Evolutionary conservation across 2,113 vertebrate species (phyloP).

Genomic region (Alethe castanea): DNA sequence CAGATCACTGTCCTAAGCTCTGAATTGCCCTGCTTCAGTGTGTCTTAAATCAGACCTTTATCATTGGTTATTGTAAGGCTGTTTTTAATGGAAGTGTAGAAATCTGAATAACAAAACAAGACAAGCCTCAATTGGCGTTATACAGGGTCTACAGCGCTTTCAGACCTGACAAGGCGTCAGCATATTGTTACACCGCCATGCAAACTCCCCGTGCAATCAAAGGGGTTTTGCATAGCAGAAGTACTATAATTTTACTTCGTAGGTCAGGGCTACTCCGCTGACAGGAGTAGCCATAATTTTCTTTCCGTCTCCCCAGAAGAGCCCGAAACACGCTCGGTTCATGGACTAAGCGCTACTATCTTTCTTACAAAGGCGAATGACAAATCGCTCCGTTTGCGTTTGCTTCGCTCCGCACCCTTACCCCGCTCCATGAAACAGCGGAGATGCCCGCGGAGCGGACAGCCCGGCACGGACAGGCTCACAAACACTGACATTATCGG

Average conservation of each 20-base stretch:
- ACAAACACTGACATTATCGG: background rate
- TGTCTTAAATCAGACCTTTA: constrained; percentile 63
- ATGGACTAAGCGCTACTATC: background rate
- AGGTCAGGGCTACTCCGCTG: constrained; percentile 26
- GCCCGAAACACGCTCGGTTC: background rate
- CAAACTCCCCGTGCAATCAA: constrained; percentile 20
- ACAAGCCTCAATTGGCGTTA: constrained; percentile 50
- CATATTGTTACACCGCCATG: constrained; percentile 33
- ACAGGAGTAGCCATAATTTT: constrained; percentile 25
- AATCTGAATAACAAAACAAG: constrained; percentile 69
- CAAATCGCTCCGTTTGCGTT: background rate
- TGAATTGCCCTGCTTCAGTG: constrained; percentile 53
- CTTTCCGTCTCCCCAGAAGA: background rate
- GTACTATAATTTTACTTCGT: constrained; percentile 18
- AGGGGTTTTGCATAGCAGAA: constrained; percentile 12
- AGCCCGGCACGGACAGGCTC: background rate
- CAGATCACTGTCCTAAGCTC: constrained; percentile 57
- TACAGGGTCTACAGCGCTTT: constrained; percentile 12
- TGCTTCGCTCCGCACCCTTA: background rate
- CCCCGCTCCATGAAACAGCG: background rate
- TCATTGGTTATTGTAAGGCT: constrained; percentile 36
- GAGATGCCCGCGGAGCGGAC: background rate
- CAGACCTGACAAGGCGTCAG: constrained; percentile 34
- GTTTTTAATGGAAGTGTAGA: constrained; percentile 60
- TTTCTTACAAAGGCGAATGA: background rate